Evolutionary conservation across 2,888 invertebrate genomes (phyloP).

Genomic region (Argyresthia albistria): DNA sequence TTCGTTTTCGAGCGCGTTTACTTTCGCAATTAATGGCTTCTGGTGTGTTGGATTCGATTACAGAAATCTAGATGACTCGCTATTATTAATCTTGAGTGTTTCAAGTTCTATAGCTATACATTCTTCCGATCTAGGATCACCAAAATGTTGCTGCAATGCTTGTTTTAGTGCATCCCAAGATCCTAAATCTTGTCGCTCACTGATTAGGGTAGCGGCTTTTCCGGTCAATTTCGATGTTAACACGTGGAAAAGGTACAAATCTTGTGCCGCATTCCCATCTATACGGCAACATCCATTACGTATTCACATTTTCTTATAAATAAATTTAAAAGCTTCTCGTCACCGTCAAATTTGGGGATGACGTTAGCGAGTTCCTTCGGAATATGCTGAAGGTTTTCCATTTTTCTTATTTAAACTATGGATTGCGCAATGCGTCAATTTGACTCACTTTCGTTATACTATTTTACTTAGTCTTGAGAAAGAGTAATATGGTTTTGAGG

Average conservation of each 20-base stretch:
- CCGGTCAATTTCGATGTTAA: neutral
- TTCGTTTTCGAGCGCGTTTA: too few relatives aligned
- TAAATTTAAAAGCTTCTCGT: neutral
- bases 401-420: neutral
- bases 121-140: conserved; percentile 1
- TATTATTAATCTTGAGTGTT: neutral
- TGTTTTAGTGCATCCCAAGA: neutral
- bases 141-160: conserved; percentile 4
- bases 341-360: conserved; percentile 2
- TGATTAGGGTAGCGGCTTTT: conserved; percentile 1
- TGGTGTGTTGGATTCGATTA: neutral
- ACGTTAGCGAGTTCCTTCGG: neutral
- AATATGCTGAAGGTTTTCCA: neutral
- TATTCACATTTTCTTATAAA: conserved; percentile 4
- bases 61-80: neutral
- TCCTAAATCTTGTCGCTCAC: conserved; percentile 1
- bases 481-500: too few relatives aligned
- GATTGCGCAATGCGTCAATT: neutral
- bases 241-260: neutral
- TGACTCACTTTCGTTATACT: too few relatives aligned
- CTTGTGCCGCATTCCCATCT: too few relatives aligned
- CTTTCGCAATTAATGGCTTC: neutral
- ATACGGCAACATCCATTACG: neutral
- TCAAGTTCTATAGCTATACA: neutral
- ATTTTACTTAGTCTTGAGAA: too few relatives aligned